These are phyloP conservation scores for Cetoscarus ocellatus DNA, from an alignment of 2,797 vertebrate species.

Conservation along the genomic window DNA sequence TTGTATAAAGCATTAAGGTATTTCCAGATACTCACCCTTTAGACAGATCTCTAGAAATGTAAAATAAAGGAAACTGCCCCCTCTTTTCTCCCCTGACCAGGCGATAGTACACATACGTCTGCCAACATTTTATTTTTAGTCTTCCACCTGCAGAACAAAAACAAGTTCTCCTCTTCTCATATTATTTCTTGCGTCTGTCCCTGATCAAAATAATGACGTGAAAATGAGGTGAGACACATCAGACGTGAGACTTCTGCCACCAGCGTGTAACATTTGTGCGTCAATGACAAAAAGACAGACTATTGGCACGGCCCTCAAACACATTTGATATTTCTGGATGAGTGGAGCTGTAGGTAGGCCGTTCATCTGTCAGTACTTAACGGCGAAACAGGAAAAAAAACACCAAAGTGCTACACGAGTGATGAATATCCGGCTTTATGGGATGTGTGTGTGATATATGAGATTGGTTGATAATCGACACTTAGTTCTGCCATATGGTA, in stretches of 20 bases:
- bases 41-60: too few relatives aligned
- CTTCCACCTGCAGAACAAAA: neutral
- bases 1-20: too few relatives aligned
- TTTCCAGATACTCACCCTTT: too few relatives aligned
- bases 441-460: conserved; percentile 82
- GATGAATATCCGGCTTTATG: conserved; percentile 82
- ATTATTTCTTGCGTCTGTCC: neutral
- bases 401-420: conserved; percentile 66
- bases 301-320: conserved; percentile 69
- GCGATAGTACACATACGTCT: neutral
- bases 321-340: conserved; percentile 79
- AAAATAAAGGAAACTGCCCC: too few relatives aligned
- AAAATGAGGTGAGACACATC: conserved; percentile 24
- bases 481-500: conserved; percentile 85
- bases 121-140: neutral
- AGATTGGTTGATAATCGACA: conserved; percentile 82
- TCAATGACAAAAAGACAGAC: conserved; percentile 81
- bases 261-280: conserved; percentile 53
- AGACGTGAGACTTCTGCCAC: conserved; percentile 16
- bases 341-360: conserved; percentile 74
- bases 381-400: conserved; percentile 31
- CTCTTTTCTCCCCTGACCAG: too few relatives aligned
- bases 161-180: neutral
- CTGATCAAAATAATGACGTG: conserved; percentile 26
- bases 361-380: conserved; percentile 79